Evolutionary conservation across 2,797 vertebrate genomes (phyloP).

Genomic region (Smutsia temminckii): DNA sequence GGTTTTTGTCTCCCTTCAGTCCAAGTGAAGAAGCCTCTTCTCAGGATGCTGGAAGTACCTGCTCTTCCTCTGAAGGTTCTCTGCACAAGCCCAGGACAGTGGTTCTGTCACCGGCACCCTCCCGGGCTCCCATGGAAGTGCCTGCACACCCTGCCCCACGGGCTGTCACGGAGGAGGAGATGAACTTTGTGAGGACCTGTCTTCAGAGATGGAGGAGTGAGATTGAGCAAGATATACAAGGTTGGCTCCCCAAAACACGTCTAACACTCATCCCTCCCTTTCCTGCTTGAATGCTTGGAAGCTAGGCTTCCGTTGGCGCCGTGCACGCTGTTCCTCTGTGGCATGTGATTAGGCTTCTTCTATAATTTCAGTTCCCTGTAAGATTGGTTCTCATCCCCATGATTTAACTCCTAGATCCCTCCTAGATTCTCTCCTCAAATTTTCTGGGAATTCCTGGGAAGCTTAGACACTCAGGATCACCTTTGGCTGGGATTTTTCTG

Average conservation of each 20-base stretch:
- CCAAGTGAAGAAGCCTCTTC: conserved; percentile 10
- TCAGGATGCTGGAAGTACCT: conserved; percentile 61
- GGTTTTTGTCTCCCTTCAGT: conserved; percentile 60
- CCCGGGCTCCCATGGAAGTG: conserved; percentile 79
- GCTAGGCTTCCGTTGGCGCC: not conserved
- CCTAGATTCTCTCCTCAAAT: not conserved
- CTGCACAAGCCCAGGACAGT: conserved; percentile 79
- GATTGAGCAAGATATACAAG: conserved; percentile 93
- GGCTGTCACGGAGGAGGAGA: conserved; percentile 89
- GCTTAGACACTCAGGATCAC: not conserved
- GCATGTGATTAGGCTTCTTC: not conserved
- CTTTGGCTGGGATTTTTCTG: not conserved
- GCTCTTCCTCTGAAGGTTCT: conserved; percentile 55
- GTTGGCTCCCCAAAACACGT: conserved; percentile 80
- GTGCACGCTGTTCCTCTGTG: not conserved
- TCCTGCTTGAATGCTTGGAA: not conserved
- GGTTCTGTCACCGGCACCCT: conserved; percentile 84
- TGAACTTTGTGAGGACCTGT: conserved; percentile 90
- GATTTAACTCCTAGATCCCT: not conserved
- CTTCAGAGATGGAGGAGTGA: conserved; percentile 95
- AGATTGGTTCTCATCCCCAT: not conserved
- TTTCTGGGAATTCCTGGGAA: not conserved
- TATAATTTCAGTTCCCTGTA: not conserved
- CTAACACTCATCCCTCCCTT: not conserved
- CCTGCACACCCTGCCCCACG: conserved; percentile 87